Evolutionary conservation across 2,888 invertebrate genomes (phyloP).

Genomic region (Ophion ventricosus): DNA sequence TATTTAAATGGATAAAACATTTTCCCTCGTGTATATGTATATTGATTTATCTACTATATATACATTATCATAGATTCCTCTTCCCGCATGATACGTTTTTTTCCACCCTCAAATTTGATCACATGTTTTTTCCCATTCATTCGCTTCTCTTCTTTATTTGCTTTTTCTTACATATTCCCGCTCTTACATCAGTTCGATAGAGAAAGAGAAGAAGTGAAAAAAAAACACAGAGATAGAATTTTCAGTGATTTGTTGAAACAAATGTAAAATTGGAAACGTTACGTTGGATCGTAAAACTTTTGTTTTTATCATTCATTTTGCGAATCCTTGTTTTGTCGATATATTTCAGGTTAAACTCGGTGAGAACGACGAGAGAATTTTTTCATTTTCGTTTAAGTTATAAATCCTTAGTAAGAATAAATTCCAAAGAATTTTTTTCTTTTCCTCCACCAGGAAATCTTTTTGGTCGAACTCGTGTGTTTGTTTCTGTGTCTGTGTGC

Average conservation of each 20-base stretch:
- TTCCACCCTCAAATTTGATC: conserved; percentile 28
- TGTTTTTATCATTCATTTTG: neutral
- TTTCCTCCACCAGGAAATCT: conserved; percentile 10
- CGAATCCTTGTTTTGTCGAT: conserved; percentile 12
- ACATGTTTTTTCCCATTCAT: conserved; percentile 40
- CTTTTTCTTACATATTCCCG: conserved; percentile 7
- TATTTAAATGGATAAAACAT: conserved; percentile 76
- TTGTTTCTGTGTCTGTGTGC: conserved; percentile 15
- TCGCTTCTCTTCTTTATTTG: neutral
- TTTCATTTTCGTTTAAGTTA: conserved; percentile 2
- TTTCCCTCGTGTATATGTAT: conserved; percentile 57
- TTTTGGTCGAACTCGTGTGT: conserved; percentile 9
- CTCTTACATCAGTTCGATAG: conserved; percentile 1
- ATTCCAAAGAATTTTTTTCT: neutral
- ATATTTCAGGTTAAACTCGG: conserved; percentile 7
- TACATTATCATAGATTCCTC: conserved; percentile 46
- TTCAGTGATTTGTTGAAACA: conserved; percentile 25
- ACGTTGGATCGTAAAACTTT: neutral
- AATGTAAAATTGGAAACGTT: neutral
- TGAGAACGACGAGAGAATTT: conserved; percentile 27
- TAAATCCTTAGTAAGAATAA: neutral
- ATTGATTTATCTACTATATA: conserved; percentile 49
- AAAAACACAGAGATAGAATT: conserved; percentile 37
- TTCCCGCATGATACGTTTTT: conserved; percentile 64
- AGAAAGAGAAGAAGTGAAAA: conserved; percentile 7